A percentile compares a stretch with the other conserved stretches of the same genome.
Conservation (phyloP, 2,797 vertebrate species). For the Salarias fasciatus region DNA sequence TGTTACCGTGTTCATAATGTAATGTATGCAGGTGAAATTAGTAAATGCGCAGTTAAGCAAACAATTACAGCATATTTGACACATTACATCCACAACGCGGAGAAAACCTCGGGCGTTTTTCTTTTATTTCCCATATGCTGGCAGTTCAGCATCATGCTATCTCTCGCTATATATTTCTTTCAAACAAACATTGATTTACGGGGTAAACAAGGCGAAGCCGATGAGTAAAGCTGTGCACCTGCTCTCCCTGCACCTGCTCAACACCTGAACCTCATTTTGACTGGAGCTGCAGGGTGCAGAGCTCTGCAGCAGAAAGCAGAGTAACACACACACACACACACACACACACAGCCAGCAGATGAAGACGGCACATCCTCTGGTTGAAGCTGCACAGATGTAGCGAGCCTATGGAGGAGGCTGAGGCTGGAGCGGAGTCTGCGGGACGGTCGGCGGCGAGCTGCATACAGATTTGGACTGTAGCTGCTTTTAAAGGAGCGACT, state of each 20-base stretch:
- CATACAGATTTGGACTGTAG: conserved; percentile 15
- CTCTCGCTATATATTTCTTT: conserved; percentile 15
- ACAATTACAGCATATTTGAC: too few species aligned
- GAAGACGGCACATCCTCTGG: too few species aligned
- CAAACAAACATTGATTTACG: conserved; percentile 57
- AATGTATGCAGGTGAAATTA: too few species aligned
- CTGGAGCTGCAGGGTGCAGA: conserved; percentile 40
- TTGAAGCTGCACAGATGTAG: too few species aligned
- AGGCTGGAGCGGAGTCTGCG: too few species aligned
- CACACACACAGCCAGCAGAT: too few species aligned
- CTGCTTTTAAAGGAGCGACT: conserved; percentile 31
- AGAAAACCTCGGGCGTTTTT: too few species aligned
- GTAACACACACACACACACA: conserved; percentile 41
- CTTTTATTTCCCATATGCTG: conserved; percentile 1
- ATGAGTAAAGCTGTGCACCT: conserved; percentile 56
- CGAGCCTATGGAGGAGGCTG: too few species aligned
- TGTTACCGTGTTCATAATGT: too few species aligned
- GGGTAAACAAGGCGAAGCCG: conserved; percentile 65
- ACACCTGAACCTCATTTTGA: conserved; percentile 69
- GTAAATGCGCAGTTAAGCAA: too few species aligned
- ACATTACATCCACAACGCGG: too few species aligned
- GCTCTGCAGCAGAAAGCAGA: conserved; percentile 49
- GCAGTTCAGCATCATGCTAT: conserved; percentile 18
- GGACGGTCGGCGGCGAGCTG: too few species aligned
- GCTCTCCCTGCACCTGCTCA: conserved; percentile 68